Evolutionary conservation across 2,797 vertebrate genomes (phyloP), one percentile per base, ranked within the genome.

Genomic region (Enteromius paludinosus): DNA sequence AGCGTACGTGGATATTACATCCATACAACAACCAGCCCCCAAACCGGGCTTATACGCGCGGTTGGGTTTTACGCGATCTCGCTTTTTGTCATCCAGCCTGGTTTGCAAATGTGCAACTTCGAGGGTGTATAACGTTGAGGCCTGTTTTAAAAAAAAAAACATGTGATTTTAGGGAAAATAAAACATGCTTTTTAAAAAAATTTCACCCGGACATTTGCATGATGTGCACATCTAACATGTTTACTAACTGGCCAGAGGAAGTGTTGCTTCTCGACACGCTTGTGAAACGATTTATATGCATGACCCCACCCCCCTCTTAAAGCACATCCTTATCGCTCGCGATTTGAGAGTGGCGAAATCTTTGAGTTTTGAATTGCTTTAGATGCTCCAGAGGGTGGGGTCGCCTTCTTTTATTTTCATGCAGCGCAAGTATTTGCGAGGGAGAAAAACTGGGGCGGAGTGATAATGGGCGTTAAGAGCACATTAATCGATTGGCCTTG

Each of bases 401-500:
- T 72, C 43, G 38, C 12, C 23, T 5, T 45, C 47, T 20, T 69
- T 35, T 79, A 62, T 66, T 56, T 68, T 23, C 12, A 62, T 78
- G 41, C 52, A 49, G 52, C 23, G 56, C 69, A 38, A 62, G 45
- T 45, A 47, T 30, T 52, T 35, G 28, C 18, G 35, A 56, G 54
- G 35, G 28, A 71, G 61, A 78, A 33, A 47, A 64, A 77, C 74
- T 30, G 33, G 41, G 9, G 10, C 66, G 35, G 62, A 68, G 87
- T 20, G 82, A 12, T 83, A 80, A 49, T 92, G 86, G 86, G 89
- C 10, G 59, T 83, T 83, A 84, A 76, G 87, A 90, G 83, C 81
- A 54, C 79, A 65, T 72, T 76, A 84, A 92, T 92, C 89, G 86
- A 90, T 92, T 79, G 43, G 68, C 72, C 76, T 82, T 78, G 73